Conservation (phyloP, 2,797 vertebrate species). For the Atherinosoma microstoma region DNA sequence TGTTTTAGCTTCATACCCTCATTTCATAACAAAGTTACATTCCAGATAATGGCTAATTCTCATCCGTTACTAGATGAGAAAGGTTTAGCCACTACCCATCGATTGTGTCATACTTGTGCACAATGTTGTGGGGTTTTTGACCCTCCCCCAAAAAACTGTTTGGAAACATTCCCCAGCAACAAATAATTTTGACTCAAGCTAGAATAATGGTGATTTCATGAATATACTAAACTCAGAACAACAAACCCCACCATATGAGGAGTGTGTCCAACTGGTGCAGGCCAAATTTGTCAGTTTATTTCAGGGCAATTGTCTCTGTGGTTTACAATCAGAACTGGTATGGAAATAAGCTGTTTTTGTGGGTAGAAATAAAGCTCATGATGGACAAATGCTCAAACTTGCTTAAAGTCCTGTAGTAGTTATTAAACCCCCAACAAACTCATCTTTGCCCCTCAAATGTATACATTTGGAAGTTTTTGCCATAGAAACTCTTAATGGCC, state of each 20-base stretch:
- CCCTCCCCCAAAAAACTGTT: background rate
- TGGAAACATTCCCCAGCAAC: background rate
- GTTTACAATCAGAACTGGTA: background rate
- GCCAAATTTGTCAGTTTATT: background rate
- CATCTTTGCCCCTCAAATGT: no score
- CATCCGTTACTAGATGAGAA: conserved; percentile 6
- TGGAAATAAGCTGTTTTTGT: background rate
- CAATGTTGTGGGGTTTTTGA: background rate
- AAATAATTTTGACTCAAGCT: background rate
- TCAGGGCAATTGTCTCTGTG: background rate
- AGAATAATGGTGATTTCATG: background rate
- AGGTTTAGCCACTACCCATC: conserved; percentile 5
- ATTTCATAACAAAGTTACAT: conserved; percentile 36
- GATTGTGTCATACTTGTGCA: background rate
- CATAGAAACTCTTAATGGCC: no score
- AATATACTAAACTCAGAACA: background rate
- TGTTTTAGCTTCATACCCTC: conserved; percentile 29
- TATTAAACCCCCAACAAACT: background rate
- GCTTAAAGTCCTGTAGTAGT: background rate
- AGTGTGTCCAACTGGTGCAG: background rate
- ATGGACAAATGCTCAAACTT: background rate
- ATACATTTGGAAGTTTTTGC: no score
- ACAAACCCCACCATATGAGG: background rate
- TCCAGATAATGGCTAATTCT: conserved; percentile 24
- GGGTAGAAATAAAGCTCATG: background rate